A percentile compares a stretch with the other conserved stretches of the same genome.
Evolutionary conservation across 2,888 invertebrate genomes (phyloP).

Genomic region (Brachyptera putata): DNA sequence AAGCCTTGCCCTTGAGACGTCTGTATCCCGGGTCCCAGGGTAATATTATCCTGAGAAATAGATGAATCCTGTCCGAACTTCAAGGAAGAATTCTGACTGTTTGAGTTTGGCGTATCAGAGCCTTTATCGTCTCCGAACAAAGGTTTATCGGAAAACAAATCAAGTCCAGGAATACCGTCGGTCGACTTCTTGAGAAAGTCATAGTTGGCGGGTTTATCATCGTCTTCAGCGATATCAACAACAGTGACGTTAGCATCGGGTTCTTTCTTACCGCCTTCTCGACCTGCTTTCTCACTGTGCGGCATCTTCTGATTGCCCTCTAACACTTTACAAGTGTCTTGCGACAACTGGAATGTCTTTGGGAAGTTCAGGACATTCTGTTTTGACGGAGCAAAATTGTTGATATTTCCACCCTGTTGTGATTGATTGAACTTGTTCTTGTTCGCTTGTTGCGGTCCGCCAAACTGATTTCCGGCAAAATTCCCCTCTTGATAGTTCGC

Average conservation of each 20-base stretch:
- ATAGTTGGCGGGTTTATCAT: neutral
- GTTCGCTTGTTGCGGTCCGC: no score
- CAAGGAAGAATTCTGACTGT: neutral
- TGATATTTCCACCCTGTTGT: neutral
- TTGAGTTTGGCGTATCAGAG: constrained; percentile 15
- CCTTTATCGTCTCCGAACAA: constrained; percentile 38
- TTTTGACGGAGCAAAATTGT: neutral
- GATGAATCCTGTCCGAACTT: constrained; percentile 14
- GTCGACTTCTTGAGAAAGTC: constrained; percentile 29
- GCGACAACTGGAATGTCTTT: neutral
- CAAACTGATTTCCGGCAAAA: no score
- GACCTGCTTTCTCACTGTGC: no score
- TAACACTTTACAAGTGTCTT: neutral
- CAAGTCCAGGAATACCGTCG: constrained; percentile 68
- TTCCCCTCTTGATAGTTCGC: no score
- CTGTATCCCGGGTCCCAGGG: constrained; percentile 1
- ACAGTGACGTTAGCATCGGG: neutral
- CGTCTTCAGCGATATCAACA: neutral
- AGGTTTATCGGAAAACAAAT: constrained; percentile 51
- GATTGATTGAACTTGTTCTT: neutral
- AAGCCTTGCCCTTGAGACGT: constrained; percentile 15
- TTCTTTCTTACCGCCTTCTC: no score
- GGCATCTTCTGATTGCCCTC: neutral
- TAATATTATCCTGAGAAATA: constrained; percentile 10
- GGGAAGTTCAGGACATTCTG: neutral